Evolutionary conservation across 2,888 invertebrate species (phyloP), one percentile per base, ranked within the genome.

Genomic region (Augiades crinisus): DNA sequence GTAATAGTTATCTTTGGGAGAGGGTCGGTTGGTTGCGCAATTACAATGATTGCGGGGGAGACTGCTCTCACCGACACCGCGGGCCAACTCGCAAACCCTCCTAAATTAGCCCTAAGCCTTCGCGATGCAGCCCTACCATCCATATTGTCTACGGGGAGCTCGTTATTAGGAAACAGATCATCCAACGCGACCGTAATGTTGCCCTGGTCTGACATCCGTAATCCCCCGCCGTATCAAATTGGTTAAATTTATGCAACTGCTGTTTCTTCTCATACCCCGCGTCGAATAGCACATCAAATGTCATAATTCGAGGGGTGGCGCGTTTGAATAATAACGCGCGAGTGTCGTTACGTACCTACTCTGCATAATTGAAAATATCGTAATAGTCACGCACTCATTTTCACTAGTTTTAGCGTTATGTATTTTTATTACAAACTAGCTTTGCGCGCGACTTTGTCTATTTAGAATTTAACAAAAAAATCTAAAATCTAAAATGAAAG

Each of bases 191-290:
- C 43, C 43, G 36, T 43, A 34, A 49, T 41, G 36, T 54, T 54
- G 36, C 36, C 34, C 37, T 27, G 46, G 30, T 31, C 38, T n/a
- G 37, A 47, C 49, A 37, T 50, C 47, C 54, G 57, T 56, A 55
- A 58, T 58, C 57, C 50, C 57, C 55, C 68, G 73, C 72, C 80
- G 78, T 81, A 77, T 78, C 82, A 79, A 85, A 86, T 87, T 85
- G 81, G 75, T 81, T 74, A 83, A 87, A 87, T 87, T 86, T 86
- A 87, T 87, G 85, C 87, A 81, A 82, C 76, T 75, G 73, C 76
- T 61, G 68, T 68, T 71, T 64, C 65, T 68, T 67, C 68, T 61
- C 67, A 64, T 59, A 64, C 70, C 65, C 64, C 53, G 47, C 47
- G 53, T 62, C 61, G 59, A 63, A 67, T 64, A 70, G 70, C 77